These are phyloP conservation scores for Oryzias sinensis DNA, from an alignment of 2,797 vertebrate species.

Conservation along the genomic window DNA sequence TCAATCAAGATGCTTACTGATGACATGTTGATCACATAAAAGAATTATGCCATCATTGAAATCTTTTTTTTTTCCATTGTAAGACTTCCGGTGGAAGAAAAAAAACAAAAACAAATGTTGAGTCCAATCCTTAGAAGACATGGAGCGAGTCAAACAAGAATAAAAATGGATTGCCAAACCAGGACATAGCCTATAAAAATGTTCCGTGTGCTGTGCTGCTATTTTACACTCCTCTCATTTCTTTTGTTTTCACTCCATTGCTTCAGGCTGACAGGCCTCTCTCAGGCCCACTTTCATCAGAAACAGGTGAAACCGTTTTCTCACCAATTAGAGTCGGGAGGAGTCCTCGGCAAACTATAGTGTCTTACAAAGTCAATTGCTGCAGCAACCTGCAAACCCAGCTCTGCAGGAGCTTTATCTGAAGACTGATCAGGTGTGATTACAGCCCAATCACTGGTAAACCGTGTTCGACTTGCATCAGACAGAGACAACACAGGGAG, in stretches of 20 bases:
- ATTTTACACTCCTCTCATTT: constrained; percentile 56
- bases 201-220: constrained; percentile 42
- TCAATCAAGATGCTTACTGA: no score
- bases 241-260: constrained; percentile 68
- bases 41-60: constrained; percentile 31
- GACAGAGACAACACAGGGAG: constrained; percentile 7
- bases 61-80: constrained; percentile 25
- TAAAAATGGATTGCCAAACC: constrained; percentile 41
- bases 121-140: constrained; percentile 12
- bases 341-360: constrained; percentile 35
- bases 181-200: constrained; percentile 53
- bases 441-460: constrained; percentile 8
- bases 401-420: constrained; percentile 5
- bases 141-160: constrained; percentile 37
- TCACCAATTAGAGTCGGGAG: constrained; percentile 70
- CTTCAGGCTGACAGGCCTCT: constrained; percentile 69
- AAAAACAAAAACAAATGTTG: constrained; percentile 22
- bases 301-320: constrained; percentile 61
- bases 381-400: constrained; percentile 28
- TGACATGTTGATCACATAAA: constrained; percentile 5
- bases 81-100: constrained; percentile 7
- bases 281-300: constrained; percentile 48
- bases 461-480: background rate
- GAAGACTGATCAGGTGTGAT: constrained; percentile 23
- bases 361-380: constrained; percentile 47